Percentiles rank a stretch among this genome's conserved stretches.
phyloP scores from a whole-genome alignment of 2,797 vertebrate genomes.

The Pipistrellus nathusii region DNA sequence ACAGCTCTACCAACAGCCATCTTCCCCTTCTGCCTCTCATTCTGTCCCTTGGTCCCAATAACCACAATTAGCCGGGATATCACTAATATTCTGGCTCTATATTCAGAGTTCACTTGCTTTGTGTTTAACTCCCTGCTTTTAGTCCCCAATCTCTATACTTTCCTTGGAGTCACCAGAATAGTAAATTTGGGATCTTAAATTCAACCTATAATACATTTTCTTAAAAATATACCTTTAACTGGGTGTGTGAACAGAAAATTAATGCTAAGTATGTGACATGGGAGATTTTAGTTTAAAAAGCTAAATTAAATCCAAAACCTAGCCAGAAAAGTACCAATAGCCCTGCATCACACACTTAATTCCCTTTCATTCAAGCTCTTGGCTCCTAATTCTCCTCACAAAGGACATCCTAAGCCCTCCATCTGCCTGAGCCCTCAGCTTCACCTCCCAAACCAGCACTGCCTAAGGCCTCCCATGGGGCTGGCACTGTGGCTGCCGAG shows the following conservation, averaged over 20 bases:
- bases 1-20: not conserved
- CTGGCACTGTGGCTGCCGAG: not conserved
- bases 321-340: not conserved
- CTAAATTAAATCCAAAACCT: not conserved
- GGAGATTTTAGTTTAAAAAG: not conserved
- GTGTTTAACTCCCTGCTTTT: not conserved
- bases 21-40: not conserved
- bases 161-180: not conserved
- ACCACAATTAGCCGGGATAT: not conserved
- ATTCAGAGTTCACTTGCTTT: not conserved
- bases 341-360: not conserved
- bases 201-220: not conserved
- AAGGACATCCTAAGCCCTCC: not conserved
- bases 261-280: not conserved
- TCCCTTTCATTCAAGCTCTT: not conserved
- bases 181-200: not conserved
- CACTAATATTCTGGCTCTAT: not conserved
- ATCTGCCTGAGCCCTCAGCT: not conserved
- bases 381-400: not conserved
- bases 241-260: constrained; percentile 20
- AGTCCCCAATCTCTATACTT: not conserved
- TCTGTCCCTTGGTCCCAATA: not conserved
- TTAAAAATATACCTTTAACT: not conserved
- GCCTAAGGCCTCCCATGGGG: not conserved
- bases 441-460: not conserved